Evolutionary conservation across 2,888 invertebrate genomes (phyloP), one percentile per base, ranked within the genome.

Genomic region (Drosophila sordidula): DNA sequence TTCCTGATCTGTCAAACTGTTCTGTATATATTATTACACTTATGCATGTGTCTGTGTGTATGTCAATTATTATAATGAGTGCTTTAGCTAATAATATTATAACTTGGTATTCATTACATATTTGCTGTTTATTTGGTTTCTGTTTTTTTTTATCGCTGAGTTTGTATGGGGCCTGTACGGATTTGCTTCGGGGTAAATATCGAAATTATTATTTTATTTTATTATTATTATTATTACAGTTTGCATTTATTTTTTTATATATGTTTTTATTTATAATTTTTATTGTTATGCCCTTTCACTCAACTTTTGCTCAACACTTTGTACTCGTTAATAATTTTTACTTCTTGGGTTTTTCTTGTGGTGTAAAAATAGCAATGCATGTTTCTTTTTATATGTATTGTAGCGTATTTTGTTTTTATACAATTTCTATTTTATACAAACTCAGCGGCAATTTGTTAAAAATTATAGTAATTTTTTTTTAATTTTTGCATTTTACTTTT

Each of bases 311-410:
- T 71, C 76, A 67, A 68, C 75, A 75, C 73, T 90, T 85, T 85
- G 84, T 85, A 85, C 84, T 85, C 68, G 74, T 81, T 81, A 74
- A 78, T 66, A 64, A 70, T 51, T 61, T 61, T 47, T 59, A 49
- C 55, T 63, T 54, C 47, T 58, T 67, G 18, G 11, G 61, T 58
- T 18, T 54, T 38, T 8, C 1, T 55, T 25, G 47, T 68, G 73
- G 89, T 85, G 85, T 89, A 85, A 85, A 85, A 85, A 89, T 85
- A 85, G 65, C 75, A 84, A 71, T 71, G 57, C 36, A 44, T 57
- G 22, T 63, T 45, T 66, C 34, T 42, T 6, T 38, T 39, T 44
- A 32, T 56, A 8, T 58, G 50, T 58, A 18, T 49, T 34, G 32
- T 36, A 50, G 77, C 57, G 46, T 61, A 39, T 44, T 46, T 50